Percentiles rank a stretch among this genome's conserved stretches.
Evolutionary conservation across 2,113 vertebrate species (phyloP).

Genomic region (Pelvicachromis taeniatus): DNA sequence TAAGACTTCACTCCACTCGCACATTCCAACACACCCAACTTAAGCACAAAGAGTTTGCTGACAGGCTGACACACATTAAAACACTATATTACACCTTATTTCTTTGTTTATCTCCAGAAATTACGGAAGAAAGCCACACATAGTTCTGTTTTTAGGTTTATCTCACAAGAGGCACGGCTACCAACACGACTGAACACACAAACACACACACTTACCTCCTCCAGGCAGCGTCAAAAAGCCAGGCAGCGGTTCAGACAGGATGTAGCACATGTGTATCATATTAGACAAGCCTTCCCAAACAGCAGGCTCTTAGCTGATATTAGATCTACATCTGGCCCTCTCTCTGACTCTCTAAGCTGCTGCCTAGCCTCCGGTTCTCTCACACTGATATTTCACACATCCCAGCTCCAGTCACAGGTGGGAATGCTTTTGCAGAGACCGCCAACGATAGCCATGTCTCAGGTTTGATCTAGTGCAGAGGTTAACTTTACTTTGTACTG

Average conservation of each 20-base stretch:
- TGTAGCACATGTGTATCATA: constrained; percentile 72
- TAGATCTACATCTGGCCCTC: constrained; percentile 67
- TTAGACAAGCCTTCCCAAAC: constrained; percentile 57
- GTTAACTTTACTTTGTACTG: constrained; percentile 22
- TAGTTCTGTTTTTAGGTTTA: neutral
- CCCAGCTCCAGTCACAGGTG: constrained; percentile 58
- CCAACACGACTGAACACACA: constrained; percentile 1
- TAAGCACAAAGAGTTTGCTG: constrained; percentile 13
- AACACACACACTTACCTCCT: neutral
- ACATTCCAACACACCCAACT: constrained; percentile 20
- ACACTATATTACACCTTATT: neutral
- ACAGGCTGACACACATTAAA: neutral
- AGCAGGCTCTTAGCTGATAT: constrained; percentile 57
- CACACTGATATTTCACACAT: constrained; percentile 70
- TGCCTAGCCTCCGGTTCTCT: constrained; percentile 16
- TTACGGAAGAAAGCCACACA: neutral
- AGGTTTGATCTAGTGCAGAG: constrained; percentile 31
- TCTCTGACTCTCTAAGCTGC: constrained; percentile 29
- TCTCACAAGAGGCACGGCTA: neutral
- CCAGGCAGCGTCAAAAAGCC: constrained; percentile 6
- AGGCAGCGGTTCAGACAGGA: constrained; percentile 63
- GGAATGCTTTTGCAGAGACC: constrained; percentile 58
- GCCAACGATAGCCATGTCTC: constrained; percentile 37
- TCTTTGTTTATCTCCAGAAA: neutral
- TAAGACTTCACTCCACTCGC: constrained; percentile 14